Evolutionary conservation across 2,888 invertebrate genomes (phyloP).

Genomic region (Anticlea derivata): DNA sequence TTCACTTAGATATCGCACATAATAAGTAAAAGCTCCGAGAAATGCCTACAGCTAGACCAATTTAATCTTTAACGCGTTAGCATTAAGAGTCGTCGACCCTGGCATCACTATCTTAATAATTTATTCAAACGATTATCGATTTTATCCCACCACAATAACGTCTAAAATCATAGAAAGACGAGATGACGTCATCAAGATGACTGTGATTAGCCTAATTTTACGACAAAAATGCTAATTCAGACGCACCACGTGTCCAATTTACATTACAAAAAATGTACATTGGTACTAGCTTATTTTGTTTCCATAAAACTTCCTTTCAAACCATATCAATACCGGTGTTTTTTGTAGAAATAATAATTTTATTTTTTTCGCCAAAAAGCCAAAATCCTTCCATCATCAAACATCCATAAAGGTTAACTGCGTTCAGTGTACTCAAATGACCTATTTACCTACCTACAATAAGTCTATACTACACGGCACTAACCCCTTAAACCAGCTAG

Average conservation of each 20-base stretch:
- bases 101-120: neutral
- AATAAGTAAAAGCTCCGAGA: conserved; percentile 1
- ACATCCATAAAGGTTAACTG: neutral
- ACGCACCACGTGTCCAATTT: neutral
- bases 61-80: conserved; percentile 1
- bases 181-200: conserved; percentile 11
- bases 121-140: neutral
- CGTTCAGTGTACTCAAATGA: conserved; percentile 5
- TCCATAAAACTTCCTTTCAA: neutral
- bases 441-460: conserved; percentile 12
- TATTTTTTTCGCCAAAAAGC: no score
- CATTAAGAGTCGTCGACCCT: conserved; percentile 11
- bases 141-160: conserved; percentile 2
- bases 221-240: conserved; percentile 5
- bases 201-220: conserved; percentile 8
- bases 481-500: neutral
- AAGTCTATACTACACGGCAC: neutral
- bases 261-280: no score
- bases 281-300: neutral
- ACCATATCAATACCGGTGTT: neutral
- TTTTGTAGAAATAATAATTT: neutral
- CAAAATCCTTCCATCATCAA: no score
- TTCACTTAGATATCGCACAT: neutral
- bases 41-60: conserved; percentile 6
- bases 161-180: neutral